Conservation (phyloP, 2,888 invertebrate genomes). For the Pseudanteris insignis region DNA sequence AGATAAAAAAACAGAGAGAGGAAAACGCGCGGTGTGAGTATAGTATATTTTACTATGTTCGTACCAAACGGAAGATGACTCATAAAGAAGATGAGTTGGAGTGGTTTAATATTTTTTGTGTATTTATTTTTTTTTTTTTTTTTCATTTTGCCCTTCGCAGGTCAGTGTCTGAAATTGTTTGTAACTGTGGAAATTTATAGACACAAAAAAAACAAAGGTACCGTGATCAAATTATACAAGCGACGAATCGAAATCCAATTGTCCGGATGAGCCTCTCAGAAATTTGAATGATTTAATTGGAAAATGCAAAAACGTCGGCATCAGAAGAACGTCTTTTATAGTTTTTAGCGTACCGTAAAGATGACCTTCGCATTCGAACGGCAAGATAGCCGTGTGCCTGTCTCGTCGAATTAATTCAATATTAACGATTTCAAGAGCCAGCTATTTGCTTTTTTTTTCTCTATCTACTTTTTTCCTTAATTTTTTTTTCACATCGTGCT, state of each 20-base stretch:
- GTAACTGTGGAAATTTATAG: slow-evolving; percentile 23
- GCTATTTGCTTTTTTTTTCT: background rate
- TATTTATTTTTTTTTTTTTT: too few relatives aligned
- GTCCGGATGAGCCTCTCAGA: background rate
- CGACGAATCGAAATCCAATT: background rate
- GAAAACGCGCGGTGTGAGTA: too few relatives aligned
- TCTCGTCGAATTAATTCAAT: slow-evolving; percentile 7
- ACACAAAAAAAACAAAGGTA: slow-evolving; percentile 4
- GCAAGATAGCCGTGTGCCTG: slow-evolving; percentile 1
- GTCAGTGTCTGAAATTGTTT: slow-evolving; percentile 23
- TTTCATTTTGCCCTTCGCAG: too few relatives aligned
- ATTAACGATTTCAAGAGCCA: slow-evolving; percentile 6
- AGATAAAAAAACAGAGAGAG: too few relatives aligned
- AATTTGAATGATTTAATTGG: slow-evolving; percentile 16
- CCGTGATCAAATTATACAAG: slow-evolving; percentile 12
- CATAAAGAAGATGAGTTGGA: too few relatives aligned
- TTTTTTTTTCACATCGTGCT: background rate
- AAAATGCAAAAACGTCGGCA: slow-evolving; percentile 8
- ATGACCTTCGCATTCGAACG: slow-evolving; percentile 1
- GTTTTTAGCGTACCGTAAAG: slow-evolving; percentile 6
- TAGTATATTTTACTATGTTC: too few relatives aligned
- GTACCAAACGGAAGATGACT: too few relatives aligned
- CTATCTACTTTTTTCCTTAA: background rate
- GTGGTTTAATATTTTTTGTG: too few relatives aligned
- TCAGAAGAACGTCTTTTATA: background rate